Evolutionary conservation across 2,113 vertebrate genomes (phyloP).

Genomic region (Bostrychus sinensis): DNA sequence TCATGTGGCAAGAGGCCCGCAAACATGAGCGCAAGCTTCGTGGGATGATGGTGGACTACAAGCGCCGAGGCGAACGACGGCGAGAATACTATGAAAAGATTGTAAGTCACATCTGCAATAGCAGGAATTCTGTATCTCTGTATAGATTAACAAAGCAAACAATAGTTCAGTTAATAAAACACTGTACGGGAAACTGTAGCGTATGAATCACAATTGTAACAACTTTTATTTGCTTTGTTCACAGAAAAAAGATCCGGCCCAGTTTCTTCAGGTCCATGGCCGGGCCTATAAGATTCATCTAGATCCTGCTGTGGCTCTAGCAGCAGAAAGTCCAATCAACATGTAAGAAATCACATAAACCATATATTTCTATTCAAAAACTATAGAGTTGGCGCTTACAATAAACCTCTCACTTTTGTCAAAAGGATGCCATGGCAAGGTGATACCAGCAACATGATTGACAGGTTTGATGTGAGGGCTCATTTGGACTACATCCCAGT

Average conservation of each 20-base stretch:
- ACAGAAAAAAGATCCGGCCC: constrained; percentile 95
- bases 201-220: not conserved
- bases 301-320: constrained; percentile 92
- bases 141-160: too few species aligned
- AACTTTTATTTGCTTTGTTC: not conserved
- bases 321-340: constrained; percentile 93
- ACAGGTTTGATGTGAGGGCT: constrained; percentile 93
- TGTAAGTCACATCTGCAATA: constrained; percentile 72
- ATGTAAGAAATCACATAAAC: constrained; percentile 81
- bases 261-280: constrained; percentile 95
- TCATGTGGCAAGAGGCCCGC: constrained; percentile 97
- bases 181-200: too few species aligned
- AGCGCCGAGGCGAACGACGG: constrained; percentile 90
- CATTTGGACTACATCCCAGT: constrained; percentile 94
- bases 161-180: not conserved
- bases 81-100: constrained; percentile 96
- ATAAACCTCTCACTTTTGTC: not conserved
- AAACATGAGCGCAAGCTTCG: constrained; percentile 96
- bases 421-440: constrained; percentile 98
- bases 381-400: not conserved
- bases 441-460: constrained; percentile 96
- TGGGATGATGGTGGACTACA: constrained; percentile 98
- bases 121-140: not conserved
- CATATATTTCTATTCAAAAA: not conserved
- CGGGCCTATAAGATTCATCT: constrained; percentile 93